Conservation (phyloP, 1,140 invertebrate genomes). For the Orius insidiosus region DNA sequence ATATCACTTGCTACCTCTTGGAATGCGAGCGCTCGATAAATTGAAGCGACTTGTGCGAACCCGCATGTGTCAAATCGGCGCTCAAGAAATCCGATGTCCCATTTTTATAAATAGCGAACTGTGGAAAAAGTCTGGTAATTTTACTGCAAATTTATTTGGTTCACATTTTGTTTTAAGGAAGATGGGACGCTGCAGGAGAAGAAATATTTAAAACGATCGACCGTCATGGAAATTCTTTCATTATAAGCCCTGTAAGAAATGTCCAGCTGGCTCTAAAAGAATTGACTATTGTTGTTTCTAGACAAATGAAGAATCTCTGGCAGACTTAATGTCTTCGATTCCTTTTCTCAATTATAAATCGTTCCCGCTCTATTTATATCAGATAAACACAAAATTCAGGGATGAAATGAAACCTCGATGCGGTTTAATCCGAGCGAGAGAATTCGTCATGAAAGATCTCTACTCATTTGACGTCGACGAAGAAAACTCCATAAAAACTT, state of each 20-base stretch:
- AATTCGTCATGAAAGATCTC: conserved; percentile 91
- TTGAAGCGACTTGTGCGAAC: conserved; percentile 49
- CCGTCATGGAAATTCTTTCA: conserved; percentile 47
- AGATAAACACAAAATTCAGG: conserved; percentile 73
- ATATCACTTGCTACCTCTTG: conserved; percentile 62
- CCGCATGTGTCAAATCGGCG: conserved; percentile 53
- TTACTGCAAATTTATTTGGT: conserved; percentile 13
- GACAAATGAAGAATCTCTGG: conserved; percentile 77
- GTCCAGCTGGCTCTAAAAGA: conserved; percentile 10
- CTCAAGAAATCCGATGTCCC: conserved; percentile 63
- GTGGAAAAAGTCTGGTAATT: conserved; percentile 55
- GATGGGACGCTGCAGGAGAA: conserved; percentile 29
- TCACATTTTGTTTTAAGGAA: conserved; percentile 26
- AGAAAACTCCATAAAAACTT: conserved; percentile 45
- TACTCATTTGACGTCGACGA: conserved; percentile 64
- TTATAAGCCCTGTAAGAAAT: conserved; percentile 71
- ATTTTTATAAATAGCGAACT: conserved; percentile 44
- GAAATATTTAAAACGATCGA: conserved; percentile 57
- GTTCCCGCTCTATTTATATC: conserved; percentile 62
- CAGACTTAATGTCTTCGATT: conserved; percentile 41
- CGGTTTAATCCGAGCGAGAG: conserved; percentile 60
- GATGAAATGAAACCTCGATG: conserved; percentile 70
- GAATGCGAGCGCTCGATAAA: conserved; percentile 57
- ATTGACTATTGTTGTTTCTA: conserved; percentile 23
- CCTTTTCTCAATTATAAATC: conserved; percentile 40